Evolutionary conservation across 1,140 invertebrate genomes (phyloP), one percentile per base, ranked within the genome.

Genomic region (Eriocheir sinensis): DNA sequence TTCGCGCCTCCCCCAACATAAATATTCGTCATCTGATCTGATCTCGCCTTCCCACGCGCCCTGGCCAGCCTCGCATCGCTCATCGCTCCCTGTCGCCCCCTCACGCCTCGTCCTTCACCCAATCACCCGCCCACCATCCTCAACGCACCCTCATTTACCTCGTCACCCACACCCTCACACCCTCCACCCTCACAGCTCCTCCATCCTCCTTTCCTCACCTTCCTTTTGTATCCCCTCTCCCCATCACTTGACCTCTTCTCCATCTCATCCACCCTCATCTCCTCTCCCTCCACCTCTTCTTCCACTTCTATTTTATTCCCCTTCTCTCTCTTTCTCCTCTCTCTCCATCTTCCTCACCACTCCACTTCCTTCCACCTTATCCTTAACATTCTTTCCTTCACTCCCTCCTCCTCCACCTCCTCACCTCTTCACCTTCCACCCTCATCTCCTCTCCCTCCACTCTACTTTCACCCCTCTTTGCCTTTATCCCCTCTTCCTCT

Each of bases 101-200:
- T 72, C 60, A 72, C 60, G 60, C 60, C 60, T 72, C 27, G 60
- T 72, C 60, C 60, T 72, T 72, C 27, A 72, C 60, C 60, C 60
- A 72, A 4, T 72, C 60, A 72, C 60, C 60, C 60, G 60, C 60
- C 60, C 27, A 12, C 21, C 17, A 6, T n/a, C n/a, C n/a, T n/a
- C n/a, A n/a, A n/a, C n/a, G n/a, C 60, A n/a, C 60, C 60, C 27
- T 72, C 60, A 72, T 72, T 72, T 72, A n/a, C 60, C 60, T 72
- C 60, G 60, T 72, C 27, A 72, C 60, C 60, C 21, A n/a, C 60
- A n/a, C 60, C 60, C 21, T 72, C 1, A n/a, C 60, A 4, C n/a
- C 60, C 60, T n/a, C 4, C 44, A 72, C 60, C 60, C 27, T 8
- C 60, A n/a, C 27, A n/a, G n/a, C n/a, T 72, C 27, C 27, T 21